Conservation (phyloP, 2,888 invertebrate species). For the Cordilura impudica region DNA sequence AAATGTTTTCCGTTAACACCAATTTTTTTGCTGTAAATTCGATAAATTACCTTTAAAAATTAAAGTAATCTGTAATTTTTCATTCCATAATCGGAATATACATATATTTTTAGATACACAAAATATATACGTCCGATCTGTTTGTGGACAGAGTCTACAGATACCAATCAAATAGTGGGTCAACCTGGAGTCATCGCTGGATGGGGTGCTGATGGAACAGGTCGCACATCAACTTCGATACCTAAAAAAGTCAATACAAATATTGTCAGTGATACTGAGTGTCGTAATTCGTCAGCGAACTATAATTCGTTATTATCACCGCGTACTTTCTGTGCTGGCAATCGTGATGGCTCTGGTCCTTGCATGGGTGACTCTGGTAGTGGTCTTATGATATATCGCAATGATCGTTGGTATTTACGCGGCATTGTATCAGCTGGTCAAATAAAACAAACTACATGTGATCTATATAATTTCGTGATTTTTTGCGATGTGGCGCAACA, state of each 20-base stretch:
- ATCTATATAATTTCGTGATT: slow-evolving; percentile 82
- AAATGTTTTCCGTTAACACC: too few species aligned
- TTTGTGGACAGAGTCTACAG: slow-evolving; percentile 72
- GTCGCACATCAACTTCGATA: slow-evolving; percentile 68
- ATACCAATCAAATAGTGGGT: slow-evolving; percentile 73
- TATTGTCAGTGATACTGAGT: slow-evolving; percentile 79
- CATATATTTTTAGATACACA: slow-evolving; percentile 66
- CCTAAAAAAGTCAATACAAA: slow-evolving; percentile 78
- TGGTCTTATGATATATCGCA: slow-evolving; percentile 78
- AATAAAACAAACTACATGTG: slow-evolving; percentile 78
- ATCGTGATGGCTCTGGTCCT: slow-evolving; percentile 73
- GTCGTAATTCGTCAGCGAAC: slow-evolving; percentile 77
- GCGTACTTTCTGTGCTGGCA: slow-evolving; percentile 74
- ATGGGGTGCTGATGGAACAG: slow-evolving; percentile 79
- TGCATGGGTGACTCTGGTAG: slow-evolving; percentile 82
- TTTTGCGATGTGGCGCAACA: slow-evolving; percentile 83
- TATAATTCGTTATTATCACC: slow-evolving; percentile 66
- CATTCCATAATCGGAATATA: too few species aligned
- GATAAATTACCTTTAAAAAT: too few species aligned
- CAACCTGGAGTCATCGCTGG: slow-evolving; percentile 79
- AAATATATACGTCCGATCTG: slow-evolving; percentile 72
- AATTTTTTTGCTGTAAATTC: too few species aligned
- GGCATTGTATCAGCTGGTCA: slow-evolving; percentile 79
- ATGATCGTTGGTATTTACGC: slow-evolving; percentile 77
- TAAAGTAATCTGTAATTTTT: too few species aligned